Percentiles rank a stretch among this genome's conserved stretches.
Evolutionary conservation across 2,888 invertebrate species (phyloP).

Genomic region (Chorisops tibialis): DNA sequence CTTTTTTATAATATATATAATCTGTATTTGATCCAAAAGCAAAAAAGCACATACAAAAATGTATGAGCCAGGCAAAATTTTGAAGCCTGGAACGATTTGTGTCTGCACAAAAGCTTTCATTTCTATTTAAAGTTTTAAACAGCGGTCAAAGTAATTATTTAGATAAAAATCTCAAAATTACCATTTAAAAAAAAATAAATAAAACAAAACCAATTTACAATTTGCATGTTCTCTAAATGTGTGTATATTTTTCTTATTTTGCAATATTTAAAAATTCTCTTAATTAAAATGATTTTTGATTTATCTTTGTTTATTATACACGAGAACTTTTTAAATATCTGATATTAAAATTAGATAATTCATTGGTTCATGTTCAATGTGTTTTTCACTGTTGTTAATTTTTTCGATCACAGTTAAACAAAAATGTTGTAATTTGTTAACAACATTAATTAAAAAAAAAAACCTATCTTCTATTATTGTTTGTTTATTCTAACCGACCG

Average conservation of each 20-base stretch:
- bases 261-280: neutral
- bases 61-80: neutral
- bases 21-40: neutral
- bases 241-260: constrained; percentile 2
- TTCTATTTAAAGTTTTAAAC: constrained; percentile 33
- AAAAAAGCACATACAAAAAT: neutral
- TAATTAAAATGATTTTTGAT: too few species aligned
- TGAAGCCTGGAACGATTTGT: constrained; percentile 24
- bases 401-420: neutral
- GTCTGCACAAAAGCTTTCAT: constrained; percentile 25
- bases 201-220: neutral
- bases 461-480: constrained; percentile 16
- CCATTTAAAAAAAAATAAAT: neutral
- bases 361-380: neutral
- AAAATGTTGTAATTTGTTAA: neutral
- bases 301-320: too few species aligned
- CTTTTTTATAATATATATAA: too few species aligned
- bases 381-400: neutral
- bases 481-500: constrained; percentile 37
- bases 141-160: constrained; percentile 28
- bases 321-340: too few species aligned
- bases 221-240: constrained; percentile 18
- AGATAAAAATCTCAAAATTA: neutral
- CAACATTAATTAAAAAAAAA: neutral
- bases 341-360: too few species aligned